Conservation (phyloP, 2,888 invertebrate species). For the Hyppa rectilinea region DNA sequence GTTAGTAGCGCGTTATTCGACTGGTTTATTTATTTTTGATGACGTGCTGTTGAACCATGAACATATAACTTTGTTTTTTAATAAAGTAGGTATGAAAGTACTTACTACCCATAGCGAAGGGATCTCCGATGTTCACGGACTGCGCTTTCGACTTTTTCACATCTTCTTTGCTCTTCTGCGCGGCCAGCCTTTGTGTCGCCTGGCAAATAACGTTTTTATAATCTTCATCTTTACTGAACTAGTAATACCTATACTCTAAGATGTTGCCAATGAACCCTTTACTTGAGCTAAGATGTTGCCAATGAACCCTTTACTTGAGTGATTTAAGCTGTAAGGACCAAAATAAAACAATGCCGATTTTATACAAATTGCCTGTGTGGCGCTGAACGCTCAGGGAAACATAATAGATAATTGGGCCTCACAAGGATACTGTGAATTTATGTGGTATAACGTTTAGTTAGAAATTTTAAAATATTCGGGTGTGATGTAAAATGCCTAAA, state of each 20-base stretch:
- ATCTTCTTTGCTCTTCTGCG: constrained; percentile 97
- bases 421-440: not conserved
- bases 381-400: not conserved
- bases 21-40: no score
- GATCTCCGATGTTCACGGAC: constrained; percentile 86
- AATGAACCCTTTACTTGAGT: not conserved
- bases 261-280: not conserved
- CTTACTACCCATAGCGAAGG: constrained; percentile 88
- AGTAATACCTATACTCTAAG: not conserved
- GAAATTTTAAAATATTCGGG: not conserved
- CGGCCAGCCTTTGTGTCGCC: constrained; percentile 96
- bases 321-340: no score
- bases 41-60: no score
- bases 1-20: no score
- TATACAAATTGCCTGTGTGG: not conserved
- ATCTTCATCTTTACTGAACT: not conserved
- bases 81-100: no score
- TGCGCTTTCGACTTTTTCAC: constrained; percentile 94
- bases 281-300: not conserved
- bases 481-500: no score
- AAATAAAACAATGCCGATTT: not conserved
- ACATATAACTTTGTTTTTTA: no score
- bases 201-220: constrained; percentile 77
- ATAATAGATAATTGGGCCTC: not conserved
- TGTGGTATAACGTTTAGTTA: not conserved